phyloP scores from a whole-genome alignment of 2,888 invertebrate genomes.

The Agriopis marginaria region DNA sequence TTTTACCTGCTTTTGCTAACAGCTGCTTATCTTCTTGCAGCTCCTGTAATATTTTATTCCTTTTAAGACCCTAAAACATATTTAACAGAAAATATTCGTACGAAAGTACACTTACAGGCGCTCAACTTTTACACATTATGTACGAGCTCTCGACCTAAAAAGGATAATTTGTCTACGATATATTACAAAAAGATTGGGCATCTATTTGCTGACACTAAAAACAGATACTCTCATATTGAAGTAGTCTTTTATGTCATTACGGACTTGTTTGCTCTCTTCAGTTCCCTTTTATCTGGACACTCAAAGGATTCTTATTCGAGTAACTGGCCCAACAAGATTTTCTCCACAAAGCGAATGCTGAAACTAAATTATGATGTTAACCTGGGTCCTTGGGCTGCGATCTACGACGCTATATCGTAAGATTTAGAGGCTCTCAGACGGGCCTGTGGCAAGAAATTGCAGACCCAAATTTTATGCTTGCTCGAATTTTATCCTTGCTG shows the following conservation, averaged over 20 bases:
- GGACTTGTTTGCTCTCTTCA: constrained; percentile 34
- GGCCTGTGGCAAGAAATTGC: not conserved
- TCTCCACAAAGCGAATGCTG: constrained; percentile 30
- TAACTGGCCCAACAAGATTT: constrained; percentile 24
- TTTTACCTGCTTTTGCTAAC: too few species aligned
- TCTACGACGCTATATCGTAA: constrained; percentile 13
- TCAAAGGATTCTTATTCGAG: constrained; percentile 29
- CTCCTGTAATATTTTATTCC: too few species aligned
- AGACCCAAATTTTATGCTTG: constrained; percentile 1
- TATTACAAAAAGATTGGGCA: constrained; percentile 25
- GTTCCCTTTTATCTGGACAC: constrained; percentile 31
- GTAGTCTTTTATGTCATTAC: constrained; percentile 36
- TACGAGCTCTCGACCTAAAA: constrained; percentile 10
- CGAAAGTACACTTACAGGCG: not conserved
- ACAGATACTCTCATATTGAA: constrained; percentile 30
- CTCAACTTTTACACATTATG: constrained; percentile 8
- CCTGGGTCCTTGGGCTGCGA: constrained; percentile 17
- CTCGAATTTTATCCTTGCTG: not conserved
- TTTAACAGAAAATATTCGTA: not conserved
- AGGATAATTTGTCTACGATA: constrained; percentile 24
- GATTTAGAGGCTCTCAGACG: constrained; percentile 10
- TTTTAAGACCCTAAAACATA: too few species aligned
- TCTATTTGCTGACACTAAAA: constrained; percentile 34
- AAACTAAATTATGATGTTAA: constrained; percentile 34
- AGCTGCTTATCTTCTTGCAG: too few species aligned